Evolutionary conservation across 2,797 vertebrate species (phyloP), one percentile per base, ranked within the genome.

Genomic region (Gallirallus australis): DNA sequence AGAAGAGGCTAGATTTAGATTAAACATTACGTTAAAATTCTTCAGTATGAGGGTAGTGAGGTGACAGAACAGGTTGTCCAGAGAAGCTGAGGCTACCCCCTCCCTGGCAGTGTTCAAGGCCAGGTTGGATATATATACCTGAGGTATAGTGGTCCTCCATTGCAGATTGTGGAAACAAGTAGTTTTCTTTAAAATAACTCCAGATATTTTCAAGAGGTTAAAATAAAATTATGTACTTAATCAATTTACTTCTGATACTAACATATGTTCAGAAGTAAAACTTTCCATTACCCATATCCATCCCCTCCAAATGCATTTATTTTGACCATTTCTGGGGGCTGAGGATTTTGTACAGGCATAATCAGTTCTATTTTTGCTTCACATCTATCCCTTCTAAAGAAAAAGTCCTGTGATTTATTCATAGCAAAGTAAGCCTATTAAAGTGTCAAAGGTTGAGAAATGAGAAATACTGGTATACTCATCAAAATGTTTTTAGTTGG

Each of bases 401-500:
- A 87, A 90, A 88, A 57, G 14, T 65, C 70, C 35, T 75, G 16
- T 86, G 59, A 80, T 94, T 95, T 93, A 96, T 97, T 84, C n/a
- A 78, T 80, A 56, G 33, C 27, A 94, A 96, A 96, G 68, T 95
- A 90, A 96, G 90, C 76, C 86, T 91, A 70, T 89, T 93, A 95
- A 95, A 89, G n/a, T 94, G 50, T 64, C 85, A 97, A 91, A 72
- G 87, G 87, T 47, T 81, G 86, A 95, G 84, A 96, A 96, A 97
- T 88, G 76, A 56, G 73, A 96, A 94, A 89, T 71, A 37, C 69
- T 63, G 53, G 79, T 83, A 93, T 35, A 80, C 61, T 95, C n/a
- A 97, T 96, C 68, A 94, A 91, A 95, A 82, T 89, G 42, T 70
- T 96, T 96, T 93, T 90, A 65, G 40, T 63, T 69, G 57, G 48